Percentiles rank a stretch among this genome's conserved stretches.
Conservation (phyloP, 2,797 vertebrate species). For the Oreochromis grahami region DNA sequence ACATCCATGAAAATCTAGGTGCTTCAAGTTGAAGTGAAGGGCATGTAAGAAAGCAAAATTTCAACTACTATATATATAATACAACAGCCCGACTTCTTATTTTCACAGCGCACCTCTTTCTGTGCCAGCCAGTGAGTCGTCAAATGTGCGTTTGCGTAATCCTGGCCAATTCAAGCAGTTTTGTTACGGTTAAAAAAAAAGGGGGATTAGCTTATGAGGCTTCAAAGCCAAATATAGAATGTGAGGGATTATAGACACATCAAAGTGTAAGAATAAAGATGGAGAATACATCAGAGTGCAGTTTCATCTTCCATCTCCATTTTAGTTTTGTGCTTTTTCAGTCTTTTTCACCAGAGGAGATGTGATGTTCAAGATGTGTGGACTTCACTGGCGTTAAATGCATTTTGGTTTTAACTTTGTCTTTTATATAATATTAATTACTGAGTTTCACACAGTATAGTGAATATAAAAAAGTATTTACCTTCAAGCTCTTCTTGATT, state of each 20-base stretch:
- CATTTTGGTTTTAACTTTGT: neutral
- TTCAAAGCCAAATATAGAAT: conserved; percentile 71
- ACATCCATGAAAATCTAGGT: neutral
- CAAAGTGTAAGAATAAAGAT: conserved; percentile 60
- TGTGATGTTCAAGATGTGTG: neutral
- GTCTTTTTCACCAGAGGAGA: neutral
- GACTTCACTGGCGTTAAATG: neutral
- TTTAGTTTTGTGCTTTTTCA: neutral
- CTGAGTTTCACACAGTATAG: neutral
- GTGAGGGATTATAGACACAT: conserved; percentile 70
- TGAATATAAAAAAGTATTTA: neutral
- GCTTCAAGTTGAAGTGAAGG: neutral
- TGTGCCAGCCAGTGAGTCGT: conserved; percentile 18
- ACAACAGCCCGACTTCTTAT: neutral
- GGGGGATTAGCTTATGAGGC: conserved; percentile 55
- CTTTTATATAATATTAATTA: neutral
- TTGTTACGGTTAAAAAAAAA: conserved; percentile 58
- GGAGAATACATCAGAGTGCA: conserved; percentile 41
- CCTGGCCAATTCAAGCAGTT: conserved; percentile 51
- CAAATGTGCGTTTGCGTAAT: conserved; percentile 47
- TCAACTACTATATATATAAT: neutral
- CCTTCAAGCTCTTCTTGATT: neutral
- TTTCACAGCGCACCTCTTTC: neutral
- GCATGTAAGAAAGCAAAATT: neutral
- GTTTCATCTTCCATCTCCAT: conserved; percentile 23